A percentile compares a stretch with the other conserved stretches of the same genome.
Evolutionary conservation across 2,797 vertebrate species (phyloP).

Genomic region (Gastrophryne carolinensis): DNA sequence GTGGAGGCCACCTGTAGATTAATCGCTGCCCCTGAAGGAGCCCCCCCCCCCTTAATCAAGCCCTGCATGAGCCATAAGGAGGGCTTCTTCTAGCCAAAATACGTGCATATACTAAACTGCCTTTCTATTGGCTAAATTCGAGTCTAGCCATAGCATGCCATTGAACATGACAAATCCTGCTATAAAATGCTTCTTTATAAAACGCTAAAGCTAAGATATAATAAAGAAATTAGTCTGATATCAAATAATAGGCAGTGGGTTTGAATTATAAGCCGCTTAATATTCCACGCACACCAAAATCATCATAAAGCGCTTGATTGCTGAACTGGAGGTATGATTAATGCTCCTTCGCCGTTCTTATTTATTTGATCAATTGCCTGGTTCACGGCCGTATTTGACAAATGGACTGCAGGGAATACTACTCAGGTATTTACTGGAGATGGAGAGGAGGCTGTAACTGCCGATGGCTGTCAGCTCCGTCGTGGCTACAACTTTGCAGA

Average conservation of each 20-base stretch:
- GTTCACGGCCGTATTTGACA: constrained; percentile 48
- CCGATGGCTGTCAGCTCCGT: constrained; percentile 27
- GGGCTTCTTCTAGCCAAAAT: not conserved
- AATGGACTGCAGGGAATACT: constrained; percentile 47
- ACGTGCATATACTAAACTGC: not conserved
- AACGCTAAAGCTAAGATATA: constrained; percentile 26
- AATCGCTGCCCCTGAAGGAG: too few relatives aligned
- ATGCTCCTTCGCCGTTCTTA: constrained; percentile 27
- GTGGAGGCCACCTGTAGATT: too few relatives aligned
- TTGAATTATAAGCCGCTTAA: constrained; percentile 42
- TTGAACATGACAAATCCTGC: constrained; percentile 17
- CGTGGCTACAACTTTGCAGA: constrained; percentile 19
- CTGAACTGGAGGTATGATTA: constrained; percentile 38
- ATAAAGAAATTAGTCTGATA: constrained; percentile 33
- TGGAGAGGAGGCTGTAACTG: constrained; percentile 39
- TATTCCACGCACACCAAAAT: constrained; percentile 38
- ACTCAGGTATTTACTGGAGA: constrained; percentile 32
- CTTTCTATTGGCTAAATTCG: not conserved
- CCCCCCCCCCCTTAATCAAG: too few relatives aligned
- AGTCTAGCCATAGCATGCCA: constrained; percentile 1
- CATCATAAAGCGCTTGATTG: constrained; percentile 45
- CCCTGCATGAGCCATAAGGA: not conserved
- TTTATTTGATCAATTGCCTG: constrained; percentile 48
- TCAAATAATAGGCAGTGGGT: constrained; percentile 25
- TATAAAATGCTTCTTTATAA: constrained; percentile 31